A percentile compares a stretch with the other conserved stretches of the same genome.
Conservation (phyloP, 2,113 vertebrate genomes). For the Vanacampus margaritifer region DNA sequence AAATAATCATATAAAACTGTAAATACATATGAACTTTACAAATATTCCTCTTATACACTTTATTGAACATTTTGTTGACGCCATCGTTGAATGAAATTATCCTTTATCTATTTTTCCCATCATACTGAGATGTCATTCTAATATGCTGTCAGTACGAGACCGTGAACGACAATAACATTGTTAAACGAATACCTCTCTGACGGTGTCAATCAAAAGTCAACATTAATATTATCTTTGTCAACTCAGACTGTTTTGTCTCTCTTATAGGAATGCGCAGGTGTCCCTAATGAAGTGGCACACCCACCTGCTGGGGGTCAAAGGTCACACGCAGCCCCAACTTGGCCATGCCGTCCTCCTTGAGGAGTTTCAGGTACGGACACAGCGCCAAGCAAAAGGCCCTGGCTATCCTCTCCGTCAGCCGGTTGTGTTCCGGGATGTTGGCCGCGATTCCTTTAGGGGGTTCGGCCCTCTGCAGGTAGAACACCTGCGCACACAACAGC, state of each 20-base stretch:
- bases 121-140: neutral
- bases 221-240: neutral
- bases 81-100: neutral
- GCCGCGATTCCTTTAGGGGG: conserved; percentile 77
- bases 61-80: neutral
- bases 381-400: conserved; percentile 92
- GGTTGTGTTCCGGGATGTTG: conserved; percentile 87
- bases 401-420: conserved; percentile 89
- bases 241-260: neutral
- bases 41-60: too few species aligned
- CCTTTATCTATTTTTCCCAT: neutral
- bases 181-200: neutral
- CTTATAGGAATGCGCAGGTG: neutral
- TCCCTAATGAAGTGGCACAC: neutral
- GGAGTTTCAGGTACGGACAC: conserved; percentile 89
- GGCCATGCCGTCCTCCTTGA: conserved; percentile 97
- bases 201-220: neutral
- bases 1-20: neutral
- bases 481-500: conserved; percentile 74
- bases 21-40: too few species aligned
- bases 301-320: conserved; percentile 89
- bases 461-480: conserved; percentile 87
- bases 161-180: neutral
- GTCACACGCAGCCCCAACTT: conserved; percentile 92
- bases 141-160: neutral